These are phyloP conservation scores for Epinephelus awoara DNA, from an alignment of 2,797 vertebrate species.

Conservation along the genomic window DNA sequence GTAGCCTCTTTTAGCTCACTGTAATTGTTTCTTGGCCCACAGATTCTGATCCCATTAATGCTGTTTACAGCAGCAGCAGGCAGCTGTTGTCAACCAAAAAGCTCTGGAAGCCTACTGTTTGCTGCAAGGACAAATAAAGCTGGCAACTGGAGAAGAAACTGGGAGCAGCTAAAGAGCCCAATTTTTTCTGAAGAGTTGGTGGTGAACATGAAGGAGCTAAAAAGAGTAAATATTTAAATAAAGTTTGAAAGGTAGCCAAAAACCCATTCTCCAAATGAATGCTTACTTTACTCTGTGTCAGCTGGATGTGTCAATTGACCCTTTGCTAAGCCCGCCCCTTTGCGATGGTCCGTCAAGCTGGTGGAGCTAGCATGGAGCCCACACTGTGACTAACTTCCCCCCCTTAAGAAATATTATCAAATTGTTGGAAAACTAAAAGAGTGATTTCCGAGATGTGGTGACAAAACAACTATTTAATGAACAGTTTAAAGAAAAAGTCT, in stretches of 20 bases:
- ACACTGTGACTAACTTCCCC: no score
- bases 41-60: conserved; percentile 6
- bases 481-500: no score
- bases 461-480: no score
- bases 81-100: conserved; percentile 21
- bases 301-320: not conserved
- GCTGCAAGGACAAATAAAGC: conserved; percentile 15
- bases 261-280: not conserved
- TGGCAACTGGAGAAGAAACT: not conserved
- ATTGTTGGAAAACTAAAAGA: no score
- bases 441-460: no score
- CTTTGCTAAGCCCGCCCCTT: no score
- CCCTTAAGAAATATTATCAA: no score
- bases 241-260: not conserved
- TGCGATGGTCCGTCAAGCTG: no score
- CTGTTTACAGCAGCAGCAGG: conserved; percentile 13
- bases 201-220: not conserved
- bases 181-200: conserved; percentile 5
- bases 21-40: not conserved
- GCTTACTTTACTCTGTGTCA: not conserved
- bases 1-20: conserved; percentile 6
- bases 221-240: not conserved
- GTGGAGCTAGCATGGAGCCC: no score
- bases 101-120: not conserved
- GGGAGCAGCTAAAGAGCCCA: conserved; percentile 3